Evolutionary conservation across 2,888 invertebrate species (phyloP), one percentile per base, ranked within the genome.

Genomic region (Aleiodes alternator): DNA sequence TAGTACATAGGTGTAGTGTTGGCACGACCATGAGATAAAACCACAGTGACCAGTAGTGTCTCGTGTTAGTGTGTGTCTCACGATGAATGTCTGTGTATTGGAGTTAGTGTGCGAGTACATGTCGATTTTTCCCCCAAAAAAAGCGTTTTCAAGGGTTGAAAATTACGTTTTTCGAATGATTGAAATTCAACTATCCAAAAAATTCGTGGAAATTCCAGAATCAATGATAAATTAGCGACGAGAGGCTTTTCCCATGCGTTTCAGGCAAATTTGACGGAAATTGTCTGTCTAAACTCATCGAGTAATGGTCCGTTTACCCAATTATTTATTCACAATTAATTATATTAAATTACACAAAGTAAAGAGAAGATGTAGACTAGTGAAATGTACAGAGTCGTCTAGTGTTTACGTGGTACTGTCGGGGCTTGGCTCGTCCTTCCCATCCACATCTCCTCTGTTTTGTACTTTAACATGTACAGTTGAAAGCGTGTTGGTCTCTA

Each of bases 321-420:
- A 11, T 43, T 43, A 43, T 43, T 43, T 43, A 43, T 43, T 43
- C 43, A 43, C 43, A 43, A 43, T 43, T 43, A 43, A 43, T 43
- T 43, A 43, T 14, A 55, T 55, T 55, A 16, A 4, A 55, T 55
- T 3, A 23, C 23, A 23, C 23, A n/a, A 14, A n/a, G 7, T 23
- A 23, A 14, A n/a, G n/a, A 16, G 16, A 7, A 16, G 55, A 48
- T 38, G 38, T 23, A 64, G 1, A 23, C 64, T 43, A 48, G 64
- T 64, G 75, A 80, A 23, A 80, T 76, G 85, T 80, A 82, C 82
- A 84, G 83, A 64, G 64, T 64, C 83, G 85, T 75, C 84, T 84
- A 83, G 85, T 84, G 86, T 85, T 84, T 85, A 85, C 85, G 83
- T 85, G 85, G 86, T 81, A 86, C 87, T 87, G 87, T 86, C 85